A percentile compares a stretch with the other conserved stretches of the same genome.
Evolutionary conservation across 2,888 invertebrate genomes (phyloP).

Genomic region (Diogma glabrata): DNA sequence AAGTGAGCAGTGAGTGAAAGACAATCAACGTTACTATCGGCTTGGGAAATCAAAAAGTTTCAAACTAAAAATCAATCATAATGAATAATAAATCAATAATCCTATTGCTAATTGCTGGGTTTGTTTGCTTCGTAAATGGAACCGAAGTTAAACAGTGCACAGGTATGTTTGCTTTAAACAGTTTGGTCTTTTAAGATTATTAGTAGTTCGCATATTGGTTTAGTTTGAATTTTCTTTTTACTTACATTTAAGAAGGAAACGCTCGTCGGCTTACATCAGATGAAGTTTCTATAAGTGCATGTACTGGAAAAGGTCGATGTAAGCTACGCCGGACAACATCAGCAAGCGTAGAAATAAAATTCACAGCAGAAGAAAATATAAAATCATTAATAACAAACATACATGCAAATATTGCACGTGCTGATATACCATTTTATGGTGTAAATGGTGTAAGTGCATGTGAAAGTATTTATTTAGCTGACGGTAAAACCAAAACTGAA

Average conservation of each 20-base stretch:
- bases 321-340: slow-evolving; percentile 48
- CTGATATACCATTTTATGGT: slow-evolving; percentile 62
- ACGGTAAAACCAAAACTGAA: slow-evolving; percentile 41
- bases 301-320: slow-evolving; percentile 54
- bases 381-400: slow-evolving; percentile 46
- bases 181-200: too few species aligned
- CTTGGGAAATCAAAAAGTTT: too few species aligned
- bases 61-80: too few species aligned
- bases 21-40: too few species aligned
- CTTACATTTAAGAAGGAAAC: slow-evolving; percentile 2
- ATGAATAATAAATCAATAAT: too few species aligned
- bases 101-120: too few species aligned
- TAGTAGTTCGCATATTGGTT: too few species aligned
- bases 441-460: slow-evolving; percentile 62
- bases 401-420: slow-evolving; percentile 46
- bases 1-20: too few species aligned
- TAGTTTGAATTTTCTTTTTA: not conserved
- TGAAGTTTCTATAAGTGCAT: slow-evolving; percentile 45
- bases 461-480: slow-evolving; percentile 44
- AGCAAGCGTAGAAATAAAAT: slow-evolving; percentile 43
- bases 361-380: slow-evolving; percentile 50
- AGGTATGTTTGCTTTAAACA: too few species aligned
- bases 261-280: slow-evolving; percentile 29
- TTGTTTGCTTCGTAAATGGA: too few species aligned
- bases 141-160: too few species aligned